Evolutionary conservation across 30 jellyfish, hydroid and myxozoan genomes (phyloP).

Genomic region (Pseudorhiza aurosa): DNA sequence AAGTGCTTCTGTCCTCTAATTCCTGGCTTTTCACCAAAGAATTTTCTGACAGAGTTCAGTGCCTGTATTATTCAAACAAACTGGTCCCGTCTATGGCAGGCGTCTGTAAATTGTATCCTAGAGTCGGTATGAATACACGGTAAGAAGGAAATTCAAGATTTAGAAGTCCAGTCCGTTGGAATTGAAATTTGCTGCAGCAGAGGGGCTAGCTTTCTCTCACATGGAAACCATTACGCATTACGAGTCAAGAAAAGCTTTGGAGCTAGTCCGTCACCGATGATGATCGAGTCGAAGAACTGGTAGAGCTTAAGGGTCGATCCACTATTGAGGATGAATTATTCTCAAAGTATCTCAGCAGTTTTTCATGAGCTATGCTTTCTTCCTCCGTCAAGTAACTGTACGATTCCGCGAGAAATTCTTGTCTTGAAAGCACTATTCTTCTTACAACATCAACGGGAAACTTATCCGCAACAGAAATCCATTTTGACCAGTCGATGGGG

Average conservation of each 20-base stretch:
- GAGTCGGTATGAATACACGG: no score
- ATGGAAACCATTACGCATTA: no score
- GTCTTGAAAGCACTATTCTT: constrained; percentile 46
- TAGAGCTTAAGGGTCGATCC: constrained; percentile 37
- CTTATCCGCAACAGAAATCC: constrained; percentile 17
- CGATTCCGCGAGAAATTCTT: constrained; percentile 54
- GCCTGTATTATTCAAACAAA: no score
- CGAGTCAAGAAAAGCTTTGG: background rate
- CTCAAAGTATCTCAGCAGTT: constrained; percentile 44
- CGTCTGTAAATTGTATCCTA: no score
- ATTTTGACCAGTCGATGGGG: constrained; percentile 20
- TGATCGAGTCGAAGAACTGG: constrained; percentile 42
- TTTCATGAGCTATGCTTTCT: constrained; percentile 62
- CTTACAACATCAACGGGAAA: constrained; percentile 21
- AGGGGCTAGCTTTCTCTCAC: no score
- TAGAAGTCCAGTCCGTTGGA: no score
- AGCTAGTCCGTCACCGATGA: constrained; percentile 4
- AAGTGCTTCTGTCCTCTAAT: no score
- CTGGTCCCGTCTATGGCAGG: no score
- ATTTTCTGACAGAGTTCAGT: no score
- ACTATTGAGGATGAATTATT: background rate
- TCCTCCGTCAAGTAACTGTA: constrained; percentile 52
- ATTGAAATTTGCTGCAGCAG: no score
- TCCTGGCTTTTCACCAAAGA: no score
- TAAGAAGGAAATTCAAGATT: no score